Conservation (phyloP, 2,113 vertebrate genomes). For the Mesoclemmys tuberculata region DNA sequence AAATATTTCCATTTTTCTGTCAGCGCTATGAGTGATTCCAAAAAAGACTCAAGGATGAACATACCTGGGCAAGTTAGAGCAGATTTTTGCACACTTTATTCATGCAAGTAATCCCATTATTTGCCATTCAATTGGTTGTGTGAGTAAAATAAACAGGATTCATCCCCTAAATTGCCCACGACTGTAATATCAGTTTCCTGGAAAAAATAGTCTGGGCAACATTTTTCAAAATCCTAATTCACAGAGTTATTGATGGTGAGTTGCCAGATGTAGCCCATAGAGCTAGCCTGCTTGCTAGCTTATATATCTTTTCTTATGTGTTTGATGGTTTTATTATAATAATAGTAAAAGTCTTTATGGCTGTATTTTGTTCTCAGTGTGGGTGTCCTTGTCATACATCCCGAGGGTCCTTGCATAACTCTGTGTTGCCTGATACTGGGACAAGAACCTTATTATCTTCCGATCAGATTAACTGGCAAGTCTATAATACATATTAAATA, state of each 20-base stretch:
- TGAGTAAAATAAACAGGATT: not conserved
- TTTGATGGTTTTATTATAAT: no score
- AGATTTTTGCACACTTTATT: not conserved
- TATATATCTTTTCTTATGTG: no score
- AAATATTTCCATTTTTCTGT: not conserved
- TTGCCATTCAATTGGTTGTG: not conserved
- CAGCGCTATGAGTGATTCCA: not conserved
- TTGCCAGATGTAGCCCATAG: conserved; percentile 1
- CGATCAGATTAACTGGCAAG: no score
- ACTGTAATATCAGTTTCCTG: not conserved
- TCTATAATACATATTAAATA: no score
- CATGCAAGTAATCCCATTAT: not conserved
- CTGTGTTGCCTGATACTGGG: no score
- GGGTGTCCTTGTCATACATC: no score
- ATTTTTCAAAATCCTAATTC: conserved; percentile 37
- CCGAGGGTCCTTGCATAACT: no score
- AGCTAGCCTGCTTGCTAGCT: no score
- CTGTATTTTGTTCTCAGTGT: no score
- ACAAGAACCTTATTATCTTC: no score
- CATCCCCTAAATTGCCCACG: not conserved
- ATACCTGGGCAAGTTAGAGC: not conserved
- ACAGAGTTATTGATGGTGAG: conserved; percentile 15
- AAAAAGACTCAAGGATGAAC: not conserved
- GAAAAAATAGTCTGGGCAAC: not conserved
- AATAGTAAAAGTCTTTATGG: no score